Conservation (phyloP, 1,140 invertebrate genomes). For the Portunus trituberculatus region DNA sequence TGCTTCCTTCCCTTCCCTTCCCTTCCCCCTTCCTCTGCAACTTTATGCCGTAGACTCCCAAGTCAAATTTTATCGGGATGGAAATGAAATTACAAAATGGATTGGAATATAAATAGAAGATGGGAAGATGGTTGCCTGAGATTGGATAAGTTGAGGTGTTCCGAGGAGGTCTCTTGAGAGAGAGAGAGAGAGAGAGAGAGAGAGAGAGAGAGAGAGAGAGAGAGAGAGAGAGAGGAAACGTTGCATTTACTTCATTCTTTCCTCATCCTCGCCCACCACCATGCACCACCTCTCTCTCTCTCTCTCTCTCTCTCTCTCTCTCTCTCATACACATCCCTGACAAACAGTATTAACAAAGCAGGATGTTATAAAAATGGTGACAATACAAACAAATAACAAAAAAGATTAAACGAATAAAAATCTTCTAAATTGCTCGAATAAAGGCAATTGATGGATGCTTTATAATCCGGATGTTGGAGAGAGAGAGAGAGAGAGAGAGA, state of each 20-base stretch:
- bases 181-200: slow-evolving; percentile 44
- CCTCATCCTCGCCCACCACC: too few species aligned
- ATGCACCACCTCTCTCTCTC: too few species aligned
- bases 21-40: slow-evolving; percentile 22
- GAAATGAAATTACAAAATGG: slow-evolving; percentile 71
- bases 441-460: not conserved
- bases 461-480: not conserved
- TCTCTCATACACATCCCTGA: not conserved
- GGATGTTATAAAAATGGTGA: not conserved
- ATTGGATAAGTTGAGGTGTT: slow-evolving; percentile 39
- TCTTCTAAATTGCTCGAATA: not conserved
- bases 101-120: slow-evolving; percentile 70
- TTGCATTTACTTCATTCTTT: too few species aligned
- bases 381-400: not conserved
- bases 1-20: too few species aligned
- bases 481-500: slow-evolving; percentile 46
- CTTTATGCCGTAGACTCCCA: slow-evolving; percentile 43
- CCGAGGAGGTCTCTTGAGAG: not conserved
- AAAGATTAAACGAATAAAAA: not conserved
- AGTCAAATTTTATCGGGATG: slow-evolving; percentile 61
- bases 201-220: slow-evolving; percentile 33
- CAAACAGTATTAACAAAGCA: not conserved
- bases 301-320: not conserved
- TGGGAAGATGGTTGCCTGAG: slow-evolving; percentile 46
- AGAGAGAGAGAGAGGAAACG: slow-evolving; percentile 1